A percentile compares a stretch with the other conserved stretches of the same genome.
Conservation (phyloP, 2,888 invertebrate genomes). For the Creontiades dilutus region DNA sequence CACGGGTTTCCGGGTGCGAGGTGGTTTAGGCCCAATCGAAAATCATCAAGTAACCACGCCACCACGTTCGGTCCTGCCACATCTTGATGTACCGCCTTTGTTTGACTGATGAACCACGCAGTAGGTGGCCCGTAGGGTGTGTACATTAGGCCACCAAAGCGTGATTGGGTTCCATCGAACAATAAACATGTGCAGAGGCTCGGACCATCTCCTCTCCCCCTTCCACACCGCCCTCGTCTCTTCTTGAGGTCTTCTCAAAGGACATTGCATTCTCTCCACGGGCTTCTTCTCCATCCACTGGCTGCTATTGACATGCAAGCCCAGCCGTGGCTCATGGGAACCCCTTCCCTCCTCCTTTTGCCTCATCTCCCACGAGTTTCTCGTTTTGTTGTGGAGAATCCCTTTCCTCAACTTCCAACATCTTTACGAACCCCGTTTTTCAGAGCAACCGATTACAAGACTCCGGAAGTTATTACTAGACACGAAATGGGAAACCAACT, state of each 20-base stretch:
- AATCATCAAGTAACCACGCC: not conserved
- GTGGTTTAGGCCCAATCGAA: slow-evolving; percentile 18
- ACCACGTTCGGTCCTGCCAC: slow-evolving; percentile 17
- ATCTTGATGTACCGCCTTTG: slow-evolving; percentile 63
- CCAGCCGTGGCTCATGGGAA: not conserved
- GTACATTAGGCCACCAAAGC: slow-evolving; percentile 61
- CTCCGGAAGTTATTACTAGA: no score
- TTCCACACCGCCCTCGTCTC: not conserved
- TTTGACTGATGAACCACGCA: slow-evolving; percentile 60
- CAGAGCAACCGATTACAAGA: not conserved
- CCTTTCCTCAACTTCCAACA: not conserved
- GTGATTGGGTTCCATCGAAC: slow-evolving; percentile 58
- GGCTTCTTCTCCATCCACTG: not conserved
- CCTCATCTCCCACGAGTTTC: slow-evolving; percentile 11
- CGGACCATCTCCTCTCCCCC: not conserved
- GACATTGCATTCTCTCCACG: slow-evolving; percentile 56
- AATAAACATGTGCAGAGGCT: slow-evolving; percentile 41
- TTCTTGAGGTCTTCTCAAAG: slow-evolving; percentile 45
- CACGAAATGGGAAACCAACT: no score
- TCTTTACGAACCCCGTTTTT: slow-evolving; percentile 1
- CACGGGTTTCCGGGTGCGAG: slow-evolving; percentile 20
- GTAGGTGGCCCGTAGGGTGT: slow-evolving; percentile 57
- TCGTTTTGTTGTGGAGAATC: not conserved
- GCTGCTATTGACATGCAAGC: slow-evolving; percentile 56
- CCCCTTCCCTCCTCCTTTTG: not conserved